phyloP scores from a whole-genome alignment of 1,140 invertebrate genomes.

The Trialeurodes vaporariorum region DNA sequence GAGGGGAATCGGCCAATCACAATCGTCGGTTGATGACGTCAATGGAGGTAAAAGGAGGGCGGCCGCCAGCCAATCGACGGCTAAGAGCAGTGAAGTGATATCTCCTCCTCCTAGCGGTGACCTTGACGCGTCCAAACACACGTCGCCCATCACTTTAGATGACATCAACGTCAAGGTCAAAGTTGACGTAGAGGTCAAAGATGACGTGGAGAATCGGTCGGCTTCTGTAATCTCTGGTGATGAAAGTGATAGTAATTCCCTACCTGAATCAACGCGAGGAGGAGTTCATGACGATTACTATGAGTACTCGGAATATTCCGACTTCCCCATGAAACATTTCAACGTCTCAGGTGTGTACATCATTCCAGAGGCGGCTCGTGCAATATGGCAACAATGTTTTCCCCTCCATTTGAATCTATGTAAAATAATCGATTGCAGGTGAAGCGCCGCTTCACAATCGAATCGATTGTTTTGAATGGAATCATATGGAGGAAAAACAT shows the following conservation, averaged over 20 bases:
- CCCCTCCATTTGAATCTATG: too few species aligned
- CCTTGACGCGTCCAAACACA: not conserved
- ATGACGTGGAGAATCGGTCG: not conserved
- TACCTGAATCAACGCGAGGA: not conserved
- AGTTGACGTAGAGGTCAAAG: not conserved
- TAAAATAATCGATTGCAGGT: too few species aligned
- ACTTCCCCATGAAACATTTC: not conserved
- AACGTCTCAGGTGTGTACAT: not conserved
- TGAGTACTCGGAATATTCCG: not conserved
- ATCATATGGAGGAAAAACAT: too few species aligned
- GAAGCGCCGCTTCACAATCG: too few species aligned
- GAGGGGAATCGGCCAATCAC: too few species aligned
- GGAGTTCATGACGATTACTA: not conserved
- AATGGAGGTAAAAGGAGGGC: not conserved
- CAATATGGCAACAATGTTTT: too few species aligned
- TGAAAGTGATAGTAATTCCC: not conserved
- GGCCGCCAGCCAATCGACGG: not conserved
- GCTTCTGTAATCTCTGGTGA: not conserved
- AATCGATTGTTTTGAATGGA: too few species aligned
- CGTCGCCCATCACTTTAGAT: not conserved
- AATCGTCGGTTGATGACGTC: not conserved
- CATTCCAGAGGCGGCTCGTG: too few species aligned
- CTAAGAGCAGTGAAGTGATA: not conserved
- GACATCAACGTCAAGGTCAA: too few species aligned
- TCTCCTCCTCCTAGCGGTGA: not conserved